These are phyloP conservation scores for Drosophila serrata DNA, from an alignment of 1,140 invertebrate species.

Conservation along the genomic window DNA sequence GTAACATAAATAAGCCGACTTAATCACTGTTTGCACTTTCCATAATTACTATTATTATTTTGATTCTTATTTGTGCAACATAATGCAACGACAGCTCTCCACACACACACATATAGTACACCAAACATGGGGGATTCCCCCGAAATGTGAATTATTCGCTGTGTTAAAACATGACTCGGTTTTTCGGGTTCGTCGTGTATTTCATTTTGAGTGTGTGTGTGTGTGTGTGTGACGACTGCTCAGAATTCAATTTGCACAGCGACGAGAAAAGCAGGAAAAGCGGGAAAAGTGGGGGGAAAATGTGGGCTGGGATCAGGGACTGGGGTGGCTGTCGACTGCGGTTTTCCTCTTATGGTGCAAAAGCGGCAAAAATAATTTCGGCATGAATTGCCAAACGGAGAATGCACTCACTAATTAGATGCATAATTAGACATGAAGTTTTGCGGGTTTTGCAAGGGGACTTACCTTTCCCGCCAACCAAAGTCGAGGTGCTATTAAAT, in stretches of 20 bases:
- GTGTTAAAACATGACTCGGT: conserved; percentile 35
- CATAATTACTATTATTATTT: conserved; percentile 18
- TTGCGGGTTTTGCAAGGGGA: neutral
- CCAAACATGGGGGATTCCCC: neutral
- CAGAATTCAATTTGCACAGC: conserved; percentile 44
- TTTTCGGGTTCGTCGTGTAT: conserved; percentile 17
- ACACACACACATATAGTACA: neutral
- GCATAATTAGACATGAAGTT: conserved; percentile 72
- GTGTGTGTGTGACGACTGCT: conserved; percentile 36
- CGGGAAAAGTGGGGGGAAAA: neutral
- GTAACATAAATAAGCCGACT: neutral
- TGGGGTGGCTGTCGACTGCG: conserved; percentile 51
- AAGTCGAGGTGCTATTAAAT: conserved; percentile 8
- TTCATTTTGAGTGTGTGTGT: conserved; percentile 29
- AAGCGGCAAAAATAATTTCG: conserved; percentile 69
- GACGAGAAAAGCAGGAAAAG: neutral
- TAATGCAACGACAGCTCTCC: conserved; percentile 16
- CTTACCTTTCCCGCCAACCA: neutral
- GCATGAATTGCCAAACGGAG: conserved; percentile 65
- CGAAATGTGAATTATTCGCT: conserved; percentile 19
- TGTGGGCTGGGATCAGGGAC: neutral
- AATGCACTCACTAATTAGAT: conserved; percentile 75
- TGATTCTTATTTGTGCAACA: conserved; percentile 18
- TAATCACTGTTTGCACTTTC: neutral
- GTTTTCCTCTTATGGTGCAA: conserved; percentile 49